Conservation (phyloP, 2,113 vertebrate species). For the Opisthocomus hoazin region DNA sequence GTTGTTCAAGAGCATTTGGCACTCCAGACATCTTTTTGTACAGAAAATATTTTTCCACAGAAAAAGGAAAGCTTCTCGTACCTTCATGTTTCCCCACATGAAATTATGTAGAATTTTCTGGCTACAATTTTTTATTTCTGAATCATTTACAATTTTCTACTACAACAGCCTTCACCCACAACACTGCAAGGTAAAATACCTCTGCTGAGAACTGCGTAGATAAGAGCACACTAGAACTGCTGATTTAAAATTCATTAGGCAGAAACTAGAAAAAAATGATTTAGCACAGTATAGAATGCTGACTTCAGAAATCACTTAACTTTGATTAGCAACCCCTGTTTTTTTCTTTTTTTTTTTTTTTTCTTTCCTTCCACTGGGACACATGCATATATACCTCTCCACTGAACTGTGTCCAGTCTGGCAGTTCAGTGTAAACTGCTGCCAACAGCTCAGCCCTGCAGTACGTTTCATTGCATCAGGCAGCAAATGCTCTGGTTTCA, state of each 20-base stretch:
- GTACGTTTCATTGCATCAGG: neutral
- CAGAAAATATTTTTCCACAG: neutral
- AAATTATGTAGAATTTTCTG: neutral
- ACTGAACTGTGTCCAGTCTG: neutral
- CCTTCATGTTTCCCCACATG: neutral
- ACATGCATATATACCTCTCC: neutral
- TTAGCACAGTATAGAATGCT: slow-evolving; percentile 17
- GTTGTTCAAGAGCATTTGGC: neutral
- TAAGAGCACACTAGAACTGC: slow-evolving; percentile 14
- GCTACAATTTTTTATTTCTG: slow-evolving; percentile 29
- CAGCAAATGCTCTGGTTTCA: neutral
- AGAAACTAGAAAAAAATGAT: slow-evolving; percentile 24
- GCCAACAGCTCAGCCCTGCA: neutral
- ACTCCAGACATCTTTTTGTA: neutral
- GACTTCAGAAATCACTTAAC: slow-evolving; percentile 38
- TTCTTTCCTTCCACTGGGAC: neutral
- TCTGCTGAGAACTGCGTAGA: slow-evolving; percentile 26
- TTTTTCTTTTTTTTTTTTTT: neutral
- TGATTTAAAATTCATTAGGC: slow-evolving; percentile 52
- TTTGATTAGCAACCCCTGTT: neutral
- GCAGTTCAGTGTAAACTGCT: neutral
- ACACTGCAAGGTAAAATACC: slow-evolving; percentile 36
- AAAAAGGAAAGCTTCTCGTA: neutral
- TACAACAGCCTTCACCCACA: slow-evolving; percentile 12
- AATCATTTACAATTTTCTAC: slow-evolving; percentile 59